Conservation (phyloP, 2,797 vertebrate species). For the Anniella stebbinsi region DNA sequence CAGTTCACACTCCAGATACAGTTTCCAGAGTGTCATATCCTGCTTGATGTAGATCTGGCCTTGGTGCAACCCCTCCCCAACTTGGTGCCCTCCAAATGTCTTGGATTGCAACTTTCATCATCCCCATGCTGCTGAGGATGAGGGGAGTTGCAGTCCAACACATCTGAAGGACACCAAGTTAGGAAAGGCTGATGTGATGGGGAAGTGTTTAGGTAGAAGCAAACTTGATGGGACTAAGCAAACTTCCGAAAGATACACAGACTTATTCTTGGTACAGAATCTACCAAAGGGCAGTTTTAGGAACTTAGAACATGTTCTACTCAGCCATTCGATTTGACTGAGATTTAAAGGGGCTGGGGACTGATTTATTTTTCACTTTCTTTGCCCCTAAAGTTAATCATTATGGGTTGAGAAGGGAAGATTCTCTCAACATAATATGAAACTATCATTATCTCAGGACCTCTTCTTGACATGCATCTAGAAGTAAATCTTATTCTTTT, state of each 20-base stretch:
- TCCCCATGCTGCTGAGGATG: no score
- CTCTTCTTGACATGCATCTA: constrained; percentile 31
- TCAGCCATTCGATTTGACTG: constrained; percentile 10
- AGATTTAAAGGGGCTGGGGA: constrained; percentile 26
- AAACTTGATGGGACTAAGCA: no score
- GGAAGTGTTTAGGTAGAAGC: no score
- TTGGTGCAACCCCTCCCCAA: no score
- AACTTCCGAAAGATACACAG: neutral
- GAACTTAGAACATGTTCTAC: no score
- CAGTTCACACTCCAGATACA: no score
- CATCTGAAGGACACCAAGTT: no score
- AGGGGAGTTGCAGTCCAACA: no score
- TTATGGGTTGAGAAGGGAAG: constrained; percentile 33
- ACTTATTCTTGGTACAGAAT: constrained; percentile 24
- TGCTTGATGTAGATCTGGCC: no score
- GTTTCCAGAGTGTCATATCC: no score
- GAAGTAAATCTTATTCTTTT: neutral
- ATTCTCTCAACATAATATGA: constrained; percentile 42
- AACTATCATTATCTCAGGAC: constrained; percentile 39
- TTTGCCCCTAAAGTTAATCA: constrained; percentile 5
- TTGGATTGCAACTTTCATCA: no score
- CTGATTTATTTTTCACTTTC: constrained; percentile 23
- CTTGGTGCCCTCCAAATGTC: no score
- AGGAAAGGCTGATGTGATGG: constrained; percentile 10
- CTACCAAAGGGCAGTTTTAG: neutral